Base-by-base conservation (phyloP, 2,113 vertebrate species). In the Stigmatopora nigra region DNA sequence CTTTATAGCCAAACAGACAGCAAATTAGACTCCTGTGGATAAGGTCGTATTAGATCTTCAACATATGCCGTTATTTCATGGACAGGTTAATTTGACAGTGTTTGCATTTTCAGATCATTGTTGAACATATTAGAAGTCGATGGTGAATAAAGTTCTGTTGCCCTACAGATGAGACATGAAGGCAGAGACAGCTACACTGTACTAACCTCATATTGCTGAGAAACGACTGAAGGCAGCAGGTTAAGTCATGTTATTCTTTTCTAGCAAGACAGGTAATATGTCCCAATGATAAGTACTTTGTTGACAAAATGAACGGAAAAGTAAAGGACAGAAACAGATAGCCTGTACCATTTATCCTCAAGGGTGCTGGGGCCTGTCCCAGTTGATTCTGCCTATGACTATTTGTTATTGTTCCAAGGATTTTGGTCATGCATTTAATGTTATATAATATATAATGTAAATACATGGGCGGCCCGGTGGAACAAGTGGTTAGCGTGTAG, bases 91-190 rank as follows among this genome's bases (percentile, higher is more conserved):
- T 91, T 89, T 91, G 90, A 89, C 92, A 92, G 91, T 93, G 96
- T 94, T 92, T 93, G 92, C 92, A 94, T 92, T 95, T 95, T 93
- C 92, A 92, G 91, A 93, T 92, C 92, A 93, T 94, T 94, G 94
- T 94, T 75, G 81, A 92, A 94, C 94, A 94, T 92, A 92, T 91
- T 90, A 85, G 87, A 89, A 92, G 91, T 93, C 94, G 93, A 94
- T 94, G 92, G 90, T 84, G 88, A 80, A 84, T 84, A 88, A 80
- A 84, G 77, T 67, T 51, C 76, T 59, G 69, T 73, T 66, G 72
- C 65, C 59, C 68, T 61, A 66, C 14, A 25, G 35, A 73, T 16
- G 60, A 62, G 70, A 20, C 25, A 73, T 16, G 58, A 63, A 65
- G 71, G 68, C 36, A 60, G 55, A 61, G 44, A 68, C 59, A 46